phyloP scores from a whole-genome alignment of 2,888 invertebrate genomes.

The Cremastinae sp. region DNA sequence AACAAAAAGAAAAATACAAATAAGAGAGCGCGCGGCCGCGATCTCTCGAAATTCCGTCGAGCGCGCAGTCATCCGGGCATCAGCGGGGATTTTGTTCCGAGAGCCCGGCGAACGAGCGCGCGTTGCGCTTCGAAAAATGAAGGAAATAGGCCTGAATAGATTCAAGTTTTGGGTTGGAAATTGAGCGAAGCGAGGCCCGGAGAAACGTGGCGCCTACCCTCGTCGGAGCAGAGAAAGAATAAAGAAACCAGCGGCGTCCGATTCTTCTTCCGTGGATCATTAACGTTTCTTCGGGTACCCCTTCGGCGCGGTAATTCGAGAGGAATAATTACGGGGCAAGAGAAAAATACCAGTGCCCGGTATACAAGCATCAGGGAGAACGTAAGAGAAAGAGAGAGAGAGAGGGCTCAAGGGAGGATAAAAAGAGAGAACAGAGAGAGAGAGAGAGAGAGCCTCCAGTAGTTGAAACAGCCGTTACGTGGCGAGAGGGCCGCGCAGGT shows the following conservation, averaged over 20 bases:
- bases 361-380: slow-evolving; percentile 43
- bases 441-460: slow-evolving; percentile 56
- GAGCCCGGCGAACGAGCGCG: too few relatives aligned
- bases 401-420: slow-evolving; percentile 50
- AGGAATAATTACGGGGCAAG: slow-evolving; percentile 74
- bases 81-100: too few relatives aligned
- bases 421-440: slow-evolving; percentile 17
- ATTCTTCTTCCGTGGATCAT: slow-evolving; percentile 61
- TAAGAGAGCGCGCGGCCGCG: too few relatives aligned
- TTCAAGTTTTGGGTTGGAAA: too few relatives aligned
- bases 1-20: too few relatives aligned
- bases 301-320: slow-evolving; percentile 72
- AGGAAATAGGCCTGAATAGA: not conserved
- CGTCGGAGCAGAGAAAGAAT: slow-evolving; percentile 36
- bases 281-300: slow-evolving; percentile 73
- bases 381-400: slow-evolving; percentile 15
- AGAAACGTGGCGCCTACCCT: slow-evolving; percentile 57
- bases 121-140: too few relatives aligned
- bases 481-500: slow-evolving; percentile 38
- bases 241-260: not conserved
- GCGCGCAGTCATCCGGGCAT: too few relatives aligned
- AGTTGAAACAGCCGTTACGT: slow-evolving; percentile 56
- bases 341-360: slow-evolving; percentile 60
- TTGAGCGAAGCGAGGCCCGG: slow-evolving; percentile 44
- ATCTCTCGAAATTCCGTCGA: too few relatives aligned